Evolutionary conservation across 2,888 invertebrate species (phyloP).

Genomic region (Tillus elongatus): DNA sequence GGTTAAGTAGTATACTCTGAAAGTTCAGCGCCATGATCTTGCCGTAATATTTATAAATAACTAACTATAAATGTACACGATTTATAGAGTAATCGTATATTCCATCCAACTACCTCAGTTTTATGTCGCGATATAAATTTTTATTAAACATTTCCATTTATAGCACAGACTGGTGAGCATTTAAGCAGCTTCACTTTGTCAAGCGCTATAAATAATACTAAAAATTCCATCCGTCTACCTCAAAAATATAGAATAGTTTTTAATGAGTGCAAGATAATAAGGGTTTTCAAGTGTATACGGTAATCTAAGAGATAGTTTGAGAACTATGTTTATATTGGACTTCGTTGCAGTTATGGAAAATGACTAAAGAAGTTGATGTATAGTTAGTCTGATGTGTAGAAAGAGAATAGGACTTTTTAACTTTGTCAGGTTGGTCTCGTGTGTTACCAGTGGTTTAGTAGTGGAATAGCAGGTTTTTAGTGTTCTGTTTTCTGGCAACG

Average conservation of each 20-base stretch:
- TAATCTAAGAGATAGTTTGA: too few species aligned
- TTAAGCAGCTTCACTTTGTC: conserved; percentile 8
- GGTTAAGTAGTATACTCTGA: conserved; percentile 15
- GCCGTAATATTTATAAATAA: conserved; percentile 11
- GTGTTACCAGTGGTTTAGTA: too few species aligned
- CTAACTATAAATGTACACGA: too few species aligned
- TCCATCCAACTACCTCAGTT: conserved; percentile 68
- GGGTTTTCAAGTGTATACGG: conserved; percentile 43
- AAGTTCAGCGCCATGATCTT: conserved; percentile 21
- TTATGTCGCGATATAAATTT: conserved; percentile 27
- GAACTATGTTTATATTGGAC: too few species aligned
- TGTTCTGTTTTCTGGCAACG: too few species aligned
- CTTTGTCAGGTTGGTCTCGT: too few species aligned
- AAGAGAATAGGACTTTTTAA: too few species aligned
- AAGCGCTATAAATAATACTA: conserved; percentile 18
- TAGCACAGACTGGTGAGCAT: conserved; percentile 11
- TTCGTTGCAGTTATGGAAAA: too few species aligned
- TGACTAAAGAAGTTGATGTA: too few species aligned
- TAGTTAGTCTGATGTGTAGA: too few species aligned
- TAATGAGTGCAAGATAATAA: conserved; percentile 39
- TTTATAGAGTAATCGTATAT: conserved; percentile 36
- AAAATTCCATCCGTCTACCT: conserved; percentile 44
- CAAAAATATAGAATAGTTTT: conserved; percentile 31
- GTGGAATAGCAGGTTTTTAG: too few species aligned
- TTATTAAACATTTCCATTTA: conserved; percentile 25